Conservation (phyloP, 2,797 vertebrate species). For the Sebastolobus altivelis region DNA sequence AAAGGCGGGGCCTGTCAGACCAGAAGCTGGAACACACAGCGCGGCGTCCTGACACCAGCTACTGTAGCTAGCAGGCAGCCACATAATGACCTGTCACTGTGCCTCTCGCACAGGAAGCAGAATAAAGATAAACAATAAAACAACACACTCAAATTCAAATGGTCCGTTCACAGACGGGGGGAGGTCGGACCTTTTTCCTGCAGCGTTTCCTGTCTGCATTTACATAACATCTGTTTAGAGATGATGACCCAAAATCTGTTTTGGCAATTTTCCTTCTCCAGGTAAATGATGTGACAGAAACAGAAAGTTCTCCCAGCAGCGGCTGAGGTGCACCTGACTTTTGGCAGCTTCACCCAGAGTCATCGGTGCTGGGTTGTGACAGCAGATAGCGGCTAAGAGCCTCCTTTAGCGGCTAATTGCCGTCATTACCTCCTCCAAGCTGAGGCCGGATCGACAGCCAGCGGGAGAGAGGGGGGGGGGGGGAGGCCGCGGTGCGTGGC, state of each 20-base stretch:
- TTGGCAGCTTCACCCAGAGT: slow-evolving; percentile 1
- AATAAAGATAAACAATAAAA: slow-evolving; percentile 34
- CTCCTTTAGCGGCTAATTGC: slow-evolving; percentile 32
- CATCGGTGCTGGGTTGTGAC: slow-evolving; percentile 1
- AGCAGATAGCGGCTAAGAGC: slow-evolving; percentile 16
- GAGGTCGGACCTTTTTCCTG: not conserved
- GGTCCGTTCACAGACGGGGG: not conserved
- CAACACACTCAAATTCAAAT: slow-evolving; percentile 25
- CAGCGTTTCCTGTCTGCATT: not conserved
- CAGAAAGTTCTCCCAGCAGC: not conserved
- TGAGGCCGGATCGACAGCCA: slow-evolving; percentile 4
- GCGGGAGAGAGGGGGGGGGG: not conserved
- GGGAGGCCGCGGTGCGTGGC: not conserved
- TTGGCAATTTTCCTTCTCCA: not conserved
- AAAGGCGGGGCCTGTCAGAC: slow-evolving; percentile 41
- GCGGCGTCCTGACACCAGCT: not conserved
- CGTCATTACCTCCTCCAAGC: slow-evolving; percentile 6
- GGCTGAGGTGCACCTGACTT: not conserved
- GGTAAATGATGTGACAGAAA: not conserved
- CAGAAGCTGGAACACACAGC: not conserved
- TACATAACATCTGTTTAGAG: slow-evolving; percentile 2
- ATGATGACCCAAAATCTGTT: not conserved
- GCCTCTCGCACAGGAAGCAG: slow-evolving; percentile 11
- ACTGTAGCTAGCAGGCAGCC: slow-evolving; percentile 19
- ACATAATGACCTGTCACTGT: slow-evolving; percentile 50